Evolutionary conservation across 2,113 vertebrate species (phyloP).

Genomic region (Mustela nigripes): DNA sequence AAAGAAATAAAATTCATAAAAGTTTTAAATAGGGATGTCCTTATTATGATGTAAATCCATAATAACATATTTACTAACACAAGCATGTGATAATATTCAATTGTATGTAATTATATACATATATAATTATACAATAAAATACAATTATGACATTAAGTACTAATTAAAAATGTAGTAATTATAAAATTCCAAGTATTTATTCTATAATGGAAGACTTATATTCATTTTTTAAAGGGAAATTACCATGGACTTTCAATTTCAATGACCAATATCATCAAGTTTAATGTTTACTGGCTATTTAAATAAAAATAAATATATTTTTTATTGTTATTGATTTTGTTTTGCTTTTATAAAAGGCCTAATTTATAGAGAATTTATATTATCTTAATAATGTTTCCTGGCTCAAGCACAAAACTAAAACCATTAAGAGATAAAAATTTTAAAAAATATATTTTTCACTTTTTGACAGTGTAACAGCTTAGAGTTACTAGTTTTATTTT

Average conservation of each 20-base stretch:
- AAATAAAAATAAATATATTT: not conserved
- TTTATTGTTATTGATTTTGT: not conserved
- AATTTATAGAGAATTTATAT: not conserved
- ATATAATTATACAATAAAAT: not conserved
- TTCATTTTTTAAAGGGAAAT: conserved; percentile 59
- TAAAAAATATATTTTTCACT: not conserved
- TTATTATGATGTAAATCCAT: not conserved
- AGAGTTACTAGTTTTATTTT: not conserved
- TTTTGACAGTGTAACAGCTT: not conserved
- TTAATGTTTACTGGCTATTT: conserved; percentile 14
- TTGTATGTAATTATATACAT: not conserved
- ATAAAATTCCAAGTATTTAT: not conserved
- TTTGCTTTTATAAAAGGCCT: not conserved
- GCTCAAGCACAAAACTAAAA: not conserved
- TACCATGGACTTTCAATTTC: not conserved
- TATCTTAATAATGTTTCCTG: not conserved
- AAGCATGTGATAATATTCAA: not conserved
- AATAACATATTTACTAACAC: not conserved
- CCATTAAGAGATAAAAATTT: not conserved
- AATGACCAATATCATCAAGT: conserved; percentile 1
- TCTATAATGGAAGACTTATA: not conserved
- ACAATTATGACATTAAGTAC: not conserved
- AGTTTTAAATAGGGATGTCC: not conserved
- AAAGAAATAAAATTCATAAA: conserved; percentile 68
- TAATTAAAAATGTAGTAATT: conserved; percentile 37